Evolutionary conservation across 2,888 invertebrate genomes (phyloP), one percentile per base, ranked within the genome.

Genomic region (Halictus quadricinctus): DNA sequence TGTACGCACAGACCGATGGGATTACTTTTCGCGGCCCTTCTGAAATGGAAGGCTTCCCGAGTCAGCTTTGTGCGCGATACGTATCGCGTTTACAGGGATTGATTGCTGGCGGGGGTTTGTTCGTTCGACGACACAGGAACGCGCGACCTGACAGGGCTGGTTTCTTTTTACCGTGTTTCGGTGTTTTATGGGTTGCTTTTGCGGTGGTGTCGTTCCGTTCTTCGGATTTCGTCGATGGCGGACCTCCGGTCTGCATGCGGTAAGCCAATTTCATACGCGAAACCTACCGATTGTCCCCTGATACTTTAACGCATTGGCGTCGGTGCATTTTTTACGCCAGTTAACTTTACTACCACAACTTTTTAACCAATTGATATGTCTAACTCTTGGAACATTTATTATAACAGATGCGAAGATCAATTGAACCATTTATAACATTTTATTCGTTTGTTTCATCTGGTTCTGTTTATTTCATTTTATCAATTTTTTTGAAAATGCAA

Each of bases 51-150:
- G 83, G 83, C 73, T 83, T 83, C 83, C 21, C 43, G 72, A 36
- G 64, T 76, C 46, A 58, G 72, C 82, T 76, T 83, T 75, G 81
- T 83, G 60, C 29, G 21, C 64, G 83, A 76, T 83, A 66, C 76
- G 83, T 83, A 83, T 83, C 83, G 48, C 58, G 58, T 83, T 83
- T 77, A 29, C 73, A 46, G 41, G 83, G 83, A 83, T 83, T 83
- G 83, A 83, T 83, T 48, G 64, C 70, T n/a, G 74, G 58, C 83
- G 73, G 76, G 76, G 41, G 54, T 46, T 76, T 10, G 29, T 54
- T 64, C 58, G 48, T n/a, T 74, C 46, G n/a, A 6, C 54, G 25
- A 60, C 69, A 48, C 48, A 66, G 46, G 25, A 36, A 54, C 29
- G 54, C 36, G 21, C 54, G 36, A 36, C 36, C 15, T 18, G 10